Conservation (phyloP, 2,113 vertebrate species). For the Sus scrofa region T2T-Sscrofa CM000813.6:128714501-128715000, state of each 20-base stretch:
- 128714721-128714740: background rate
- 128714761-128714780: background rate
- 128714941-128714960: slow-evolving; percentile 64
- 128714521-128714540: no score
- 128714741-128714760: background rate
- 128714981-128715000: slow-evolving; percentile 26
- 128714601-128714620: no score
- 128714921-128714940: background rate
- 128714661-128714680: no score
- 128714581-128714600: no score
- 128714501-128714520: no score
- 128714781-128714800: background rate
- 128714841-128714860: background rate
- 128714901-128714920: background rate
- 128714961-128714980: slow-evolving; percentile 65
- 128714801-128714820: background rate
- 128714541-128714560: no score
- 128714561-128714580: no score
- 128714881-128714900: background rate
- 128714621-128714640: no score
- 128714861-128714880: background rate
- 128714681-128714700: no score
- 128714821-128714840: background rate
- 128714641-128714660: no score
- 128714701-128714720: background rate